Evolutionary conservation across 64 coral and sea anemone genomes (phyloP).

Genomic region (Acropora yongei): DNA sequence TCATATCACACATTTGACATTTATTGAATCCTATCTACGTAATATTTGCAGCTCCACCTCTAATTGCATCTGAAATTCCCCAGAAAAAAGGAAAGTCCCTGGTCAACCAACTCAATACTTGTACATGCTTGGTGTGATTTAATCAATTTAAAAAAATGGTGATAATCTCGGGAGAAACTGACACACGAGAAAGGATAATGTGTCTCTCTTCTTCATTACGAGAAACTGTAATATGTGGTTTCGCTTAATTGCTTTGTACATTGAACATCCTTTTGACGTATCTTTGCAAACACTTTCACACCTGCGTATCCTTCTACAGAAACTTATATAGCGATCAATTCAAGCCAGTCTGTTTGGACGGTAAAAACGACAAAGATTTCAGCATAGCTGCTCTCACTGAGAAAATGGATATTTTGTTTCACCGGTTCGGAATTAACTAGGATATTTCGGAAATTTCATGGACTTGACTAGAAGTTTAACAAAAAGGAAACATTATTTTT

Average conservation of each 20-base stretch:
- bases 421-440: too few species aligned
- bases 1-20: slow-evolving; percentile 12
- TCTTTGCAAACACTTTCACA: not conserved
- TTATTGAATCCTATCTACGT: not conserved
- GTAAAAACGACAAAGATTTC: too few species aligned
- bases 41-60: not conserved
- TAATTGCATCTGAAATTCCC: not conserved
- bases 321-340: not conserved
- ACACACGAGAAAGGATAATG: not conserved
- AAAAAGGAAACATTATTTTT: too few species aligned
- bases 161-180: not conserved
- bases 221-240: not conserved
- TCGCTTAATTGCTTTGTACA: not conserved
- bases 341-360: not conserved
- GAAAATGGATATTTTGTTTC: too few species aligned
- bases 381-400: too few species aligned
- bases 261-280: not conserved
- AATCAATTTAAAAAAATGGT: too few species aligned
- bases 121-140: too few species aligned
- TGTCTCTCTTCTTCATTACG: not conserved
- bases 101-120: too few species aligned
- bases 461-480: too few species aligned
- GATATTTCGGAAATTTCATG: too few species aligned
- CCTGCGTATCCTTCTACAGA: not conserved
- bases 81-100: too few species aligned